Percentiles rank a stretch among this genome's conserved stretches.
Evolutionary conservation across 2,888 invertebrate species (phyloP).

Genomic region (Cremastinae sp.): DNA sequence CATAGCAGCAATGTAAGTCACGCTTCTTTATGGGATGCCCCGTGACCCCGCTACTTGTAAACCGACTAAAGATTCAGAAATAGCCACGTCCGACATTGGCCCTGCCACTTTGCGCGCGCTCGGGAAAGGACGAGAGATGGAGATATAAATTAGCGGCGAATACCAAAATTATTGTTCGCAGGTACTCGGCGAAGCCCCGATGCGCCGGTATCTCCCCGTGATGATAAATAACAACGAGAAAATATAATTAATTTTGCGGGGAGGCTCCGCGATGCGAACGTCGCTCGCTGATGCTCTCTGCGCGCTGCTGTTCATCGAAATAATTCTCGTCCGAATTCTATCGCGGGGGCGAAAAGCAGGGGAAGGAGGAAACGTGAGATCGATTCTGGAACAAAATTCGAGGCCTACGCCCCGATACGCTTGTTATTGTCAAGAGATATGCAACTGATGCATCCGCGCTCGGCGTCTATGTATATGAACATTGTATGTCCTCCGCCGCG

Average conservation of each 20-base stretch:
- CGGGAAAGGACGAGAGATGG: conserved; percentile 2
- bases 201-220: background rate
- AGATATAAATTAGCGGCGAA: conserved; percentile 30
- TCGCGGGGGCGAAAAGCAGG: no score
- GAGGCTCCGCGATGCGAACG: no score
- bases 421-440: conserved; percentile 55
- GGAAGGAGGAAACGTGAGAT: background rate
- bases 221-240: no score
- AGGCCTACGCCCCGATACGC: conserved; percentile 54
- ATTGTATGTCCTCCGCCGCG: conserved; percentile 19
- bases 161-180: background rate
- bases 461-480: conserved; percentile 32
- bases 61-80: conserved; percentile 79
- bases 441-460: conserved; percentile 38
- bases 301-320: no score
- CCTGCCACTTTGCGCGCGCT: conserved; percentile 29
- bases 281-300: no score
- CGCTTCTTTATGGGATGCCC: conserved; percentile 78
- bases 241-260: background rate
- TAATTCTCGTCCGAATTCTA: no score
- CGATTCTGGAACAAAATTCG: conserved; percentile 60
- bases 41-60: conserved; percentile 79
- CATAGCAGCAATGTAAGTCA: conserved; percentile 78
- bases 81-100: conserved; percentile 68
- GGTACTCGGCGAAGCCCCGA: conserved; percentile 4